Evolutionary conservation across 2,113 vertebrate genomes (phyloP).

Genomic region (human (Homo sapiens)): GRCh38 chr21:32455001-32455500

Average conservation of each 20-base stretch:
- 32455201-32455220: not conserved
- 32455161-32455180: not conserved
- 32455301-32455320: too few species aligned
- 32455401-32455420: not conserved
- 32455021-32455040: not conserved
- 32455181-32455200: not conserved
- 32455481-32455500: not conserved
- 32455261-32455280: not conserved
- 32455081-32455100: not conserved
- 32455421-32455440: not conserved
- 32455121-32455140: not conserved
- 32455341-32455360: not conserved
- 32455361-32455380: not conserved
- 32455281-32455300: not conserved
- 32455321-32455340: rapidly evolving
- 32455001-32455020: not conserved
- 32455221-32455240: not conserved
- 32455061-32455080: not conserved
- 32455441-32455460: not conserved
- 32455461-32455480: not conserved
- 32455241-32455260: not conserved
- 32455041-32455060: not conserved
- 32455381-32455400: not conserved
- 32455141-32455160: not conserved
- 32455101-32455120: not conserved